These are phyloP conservation scores for Hemibagrus guttatus DNA, from an alignment of 2,797 vertebrate genomes.

Conservation along the genomic window DNA sequence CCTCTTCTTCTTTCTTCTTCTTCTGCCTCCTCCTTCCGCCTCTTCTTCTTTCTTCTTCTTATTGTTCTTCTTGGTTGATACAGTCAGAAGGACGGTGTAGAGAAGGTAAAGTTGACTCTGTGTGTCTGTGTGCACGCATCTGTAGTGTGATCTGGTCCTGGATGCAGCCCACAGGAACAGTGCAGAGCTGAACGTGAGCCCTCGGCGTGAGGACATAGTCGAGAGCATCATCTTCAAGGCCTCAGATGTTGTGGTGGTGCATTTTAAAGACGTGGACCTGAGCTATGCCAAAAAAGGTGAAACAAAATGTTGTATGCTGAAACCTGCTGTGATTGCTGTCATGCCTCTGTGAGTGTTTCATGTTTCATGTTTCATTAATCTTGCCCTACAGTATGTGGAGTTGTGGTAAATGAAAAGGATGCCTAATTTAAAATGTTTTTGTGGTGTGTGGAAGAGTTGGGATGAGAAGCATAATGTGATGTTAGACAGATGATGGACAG, in stretches of 20 bases:
- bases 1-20: not conserved
- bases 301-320: not conserved
- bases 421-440: too few species aligned
- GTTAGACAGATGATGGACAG: not conserved
- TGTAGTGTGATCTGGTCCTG: slow-evolving; percentile 91
- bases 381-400: not conserved
- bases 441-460: not conserved
- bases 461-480: not conserved
- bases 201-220: slow-evolving; percentile 95
- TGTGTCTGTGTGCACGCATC: not conserved
- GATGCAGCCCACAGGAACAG: slow-evolving; percentile 95
- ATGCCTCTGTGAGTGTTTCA: not conserved
- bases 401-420: not conserved
- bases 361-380: too few species aligned
- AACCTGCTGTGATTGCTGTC: not conserved
- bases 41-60: not conserved
- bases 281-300: slow-evolving; percentile 96
- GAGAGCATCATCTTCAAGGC: slow-evolving; percentile 98
- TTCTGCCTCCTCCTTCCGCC: too few species aligned
- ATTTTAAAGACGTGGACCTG: slow-evolving; percentile 97
- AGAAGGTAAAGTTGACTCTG: not conserved
- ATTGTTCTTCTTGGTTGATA: not conserved
- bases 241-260: slow-evolving; percentile 94
- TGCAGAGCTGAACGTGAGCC: slow-evolving; percentile 83
- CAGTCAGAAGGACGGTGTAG: not conserved